Conservation (phyloP, 2,113 vertebrate species). For the Notothenia coriiceps region DNA sequence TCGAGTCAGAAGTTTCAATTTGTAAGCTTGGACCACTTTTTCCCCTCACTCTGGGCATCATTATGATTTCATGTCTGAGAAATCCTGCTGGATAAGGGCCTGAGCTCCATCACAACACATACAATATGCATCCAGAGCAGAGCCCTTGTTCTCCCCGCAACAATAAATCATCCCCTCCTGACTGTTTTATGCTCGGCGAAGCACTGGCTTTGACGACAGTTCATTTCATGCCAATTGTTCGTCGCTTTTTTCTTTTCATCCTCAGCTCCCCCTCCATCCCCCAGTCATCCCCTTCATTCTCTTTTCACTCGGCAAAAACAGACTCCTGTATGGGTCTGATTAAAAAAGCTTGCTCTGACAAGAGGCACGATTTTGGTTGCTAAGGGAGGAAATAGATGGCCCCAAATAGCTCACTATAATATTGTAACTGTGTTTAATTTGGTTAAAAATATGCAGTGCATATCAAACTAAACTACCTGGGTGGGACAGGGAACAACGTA, state of each 20-base stretch:
- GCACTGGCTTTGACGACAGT: constrained; percentile 67
- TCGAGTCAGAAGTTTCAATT: constrained; percentile 36
- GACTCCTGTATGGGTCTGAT: constrained; percentile 61
- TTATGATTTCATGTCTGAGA: constrained; percentile 43
- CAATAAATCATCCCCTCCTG: constrained; percentile 73
- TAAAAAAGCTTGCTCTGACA: constrained; percentile 58
- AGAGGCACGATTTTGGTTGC: constrained; percentile 35
- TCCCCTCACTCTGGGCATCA: constrained; percentile 10
- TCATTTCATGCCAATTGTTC: constrained; percentile 78
- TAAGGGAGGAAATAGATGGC: constrained; percentile 34
- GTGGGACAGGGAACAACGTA: background rate
- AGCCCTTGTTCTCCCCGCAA: constrained; percentile 48
- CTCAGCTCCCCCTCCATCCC: background rate
- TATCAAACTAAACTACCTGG: background rate
- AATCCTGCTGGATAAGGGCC: constrained; percentile 21
- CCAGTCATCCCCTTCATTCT: constrained; percentile 35
- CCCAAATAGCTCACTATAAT: constrained; percentile 14
- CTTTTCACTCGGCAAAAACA: constrained; percentile 52
- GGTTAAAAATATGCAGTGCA: constrained; percentile 10
- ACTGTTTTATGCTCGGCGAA: constrained; percentile 68
- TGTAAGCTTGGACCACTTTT: constrained; percentile 13
- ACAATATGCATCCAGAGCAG: constrained; percentile 58
- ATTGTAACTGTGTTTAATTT: constrained; percentile 29
- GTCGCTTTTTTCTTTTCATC: constrained; percentile 1
- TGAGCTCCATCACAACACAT: constrained; percentile 49